Evolutionary conservation across 1,140 invertebrate genomes (phyloP).

Genomic region (Hirudo medicinalis): DNA sequence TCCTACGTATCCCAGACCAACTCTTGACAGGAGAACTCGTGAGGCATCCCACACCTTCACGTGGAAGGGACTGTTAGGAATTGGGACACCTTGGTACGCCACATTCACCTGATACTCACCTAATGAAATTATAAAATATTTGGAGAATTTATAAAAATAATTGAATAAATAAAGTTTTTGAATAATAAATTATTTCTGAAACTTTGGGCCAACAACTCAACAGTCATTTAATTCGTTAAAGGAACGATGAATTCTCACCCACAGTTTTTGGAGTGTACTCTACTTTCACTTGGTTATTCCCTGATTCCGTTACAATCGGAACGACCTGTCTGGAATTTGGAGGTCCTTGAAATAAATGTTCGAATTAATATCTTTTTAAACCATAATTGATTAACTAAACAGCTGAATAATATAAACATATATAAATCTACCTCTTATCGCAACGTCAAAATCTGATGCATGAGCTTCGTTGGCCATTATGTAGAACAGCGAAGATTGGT

Average conservation of each 20-base stretch:
- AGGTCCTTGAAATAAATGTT: neutral
- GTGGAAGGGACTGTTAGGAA: conserved; percentile 83
- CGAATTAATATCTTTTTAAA: no score
- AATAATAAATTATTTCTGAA: no score
- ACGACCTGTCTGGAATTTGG: neutral
- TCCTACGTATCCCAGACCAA: conserved; percentile 71
- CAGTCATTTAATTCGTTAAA: no score
- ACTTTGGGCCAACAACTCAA: no score
- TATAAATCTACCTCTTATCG: conserved; percentile 41
- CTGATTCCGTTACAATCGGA: neutral
- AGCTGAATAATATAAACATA: no score
- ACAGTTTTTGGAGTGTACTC: conserved; percentile 5
- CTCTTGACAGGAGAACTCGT: conserved; percentile 76
- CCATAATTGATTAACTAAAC: no score
- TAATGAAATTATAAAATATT: conserved; percentile 30
- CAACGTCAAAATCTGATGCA: conserved; percentile 55
- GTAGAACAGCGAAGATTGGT: conserved; percentile 63
- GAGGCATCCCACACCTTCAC: conserved; percentile 87
- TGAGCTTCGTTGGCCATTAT: conserved; percentile 61
- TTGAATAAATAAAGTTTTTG: no score
- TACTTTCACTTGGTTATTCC: conserved; percentile 1
- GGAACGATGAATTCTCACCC: neutral
- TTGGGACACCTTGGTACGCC: conserved; percentile 61
- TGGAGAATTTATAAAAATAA: no score
- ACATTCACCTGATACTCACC: conserved; percentile 84